A percentile compares a stretch with the other conserved stretches of the same genome.
phyloP scores from a whole-genome alignment of 2,888 invertebrate genomes.

The Hofmannophila pseudospretella region DNA sequence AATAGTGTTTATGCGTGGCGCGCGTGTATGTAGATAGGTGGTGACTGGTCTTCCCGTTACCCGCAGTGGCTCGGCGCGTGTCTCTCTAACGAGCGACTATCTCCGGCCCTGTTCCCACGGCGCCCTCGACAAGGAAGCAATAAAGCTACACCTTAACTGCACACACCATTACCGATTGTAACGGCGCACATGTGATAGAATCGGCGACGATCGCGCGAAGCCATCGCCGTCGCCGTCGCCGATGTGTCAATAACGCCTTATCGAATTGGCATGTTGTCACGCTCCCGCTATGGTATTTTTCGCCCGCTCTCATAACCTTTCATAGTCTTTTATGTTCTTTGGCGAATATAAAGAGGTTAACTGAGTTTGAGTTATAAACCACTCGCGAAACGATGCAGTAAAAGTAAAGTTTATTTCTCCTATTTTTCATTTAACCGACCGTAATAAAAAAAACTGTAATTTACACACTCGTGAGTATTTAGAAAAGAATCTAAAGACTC shows the following conservation, averaged over 20 bases:
- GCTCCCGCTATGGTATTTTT: constrained; percentile 5
- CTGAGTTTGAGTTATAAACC: constrained; percentile 1
- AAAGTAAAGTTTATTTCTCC: constrained; percentile 3
- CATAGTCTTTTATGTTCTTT: constrained; percentile 6
- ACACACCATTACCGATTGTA: constrained; percentile 72
- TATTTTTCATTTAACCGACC: too few relatives aligned
- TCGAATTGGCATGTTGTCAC: constrained; percentile 50
- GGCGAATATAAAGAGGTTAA: constrained; percentile 2
- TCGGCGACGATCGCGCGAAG: constrained; percentile 43
- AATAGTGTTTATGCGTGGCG: neutral
- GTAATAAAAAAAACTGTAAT: too few relatives aligned
- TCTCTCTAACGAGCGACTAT: constrained; percentile 67
- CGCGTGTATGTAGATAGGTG: constrained; percentile 9
- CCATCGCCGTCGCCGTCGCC: constrained; percentile 19
- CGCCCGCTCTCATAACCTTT: constrained; percentile 7
- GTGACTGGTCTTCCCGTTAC: constrained; percentile 26
- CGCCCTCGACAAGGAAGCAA: constrained; percentile 66
- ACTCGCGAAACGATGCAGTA: constrained; percentile 1
- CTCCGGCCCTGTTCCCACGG: constrained; percentile 68
- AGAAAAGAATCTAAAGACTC: neutral
- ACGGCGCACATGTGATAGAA: constrained; percentile 63
- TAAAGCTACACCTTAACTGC: constrained; percentile 74
- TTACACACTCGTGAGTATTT: too few relatives aligned
- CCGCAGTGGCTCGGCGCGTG: constrained; percentile 35
- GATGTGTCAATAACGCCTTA: constrained; percentile 63